phyloP scores from a whole-genome alignment of 2,888 invertebrate genomes.

The Drepana falcataria region DNA sequence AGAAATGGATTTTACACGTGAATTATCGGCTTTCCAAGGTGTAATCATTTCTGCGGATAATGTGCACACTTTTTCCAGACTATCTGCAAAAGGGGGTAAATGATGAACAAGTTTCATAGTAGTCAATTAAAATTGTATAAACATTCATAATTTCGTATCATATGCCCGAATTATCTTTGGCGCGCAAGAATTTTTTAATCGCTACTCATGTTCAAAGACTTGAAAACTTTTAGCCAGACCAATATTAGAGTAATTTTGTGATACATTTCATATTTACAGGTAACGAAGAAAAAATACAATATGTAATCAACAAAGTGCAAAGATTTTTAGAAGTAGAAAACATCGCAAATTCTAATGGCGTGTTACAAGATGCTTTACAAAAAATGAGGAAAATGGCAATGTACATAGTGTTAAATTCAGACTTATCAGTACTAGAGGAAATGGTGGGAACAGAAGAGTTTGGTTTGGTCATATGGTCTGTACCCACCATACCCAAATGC shows the following conservation, averaged over 20 bases:
- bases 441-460: conserved; percentile 51
- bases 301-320: conserved; percentile 34
- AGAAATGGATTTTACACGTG: conserved; percentile 54
- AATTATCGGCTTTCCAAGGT: conserved; percentile 59
- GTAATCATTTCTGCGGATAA: conserved; percentile 56
- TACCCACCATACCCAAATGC: conserved; percentile 54
- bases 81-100: conserved; percentile 60
- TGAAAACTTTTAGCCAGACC: no score
- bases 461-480: conserved; percentile 53
- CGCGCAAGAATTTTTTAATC: no score
- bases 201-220: no score
- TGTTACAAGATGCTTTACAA: conserved; percentile 22
- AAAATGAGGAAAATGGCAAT: conserved; percentile 50
- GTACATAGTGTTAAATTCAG: conserved; percentile 56
- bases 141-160: no score
- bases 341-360: conserved; percentile 34
- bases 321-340: conserved; percentile 44
- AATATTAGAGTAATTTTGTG: no score
- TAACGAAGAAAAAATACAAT: conserved; percentile 56
- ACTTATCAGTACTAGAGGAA: conserved; percentile 45
- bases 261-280: conserved; percentile 36
- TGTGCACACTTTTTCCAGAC: conserved; percentile 43
- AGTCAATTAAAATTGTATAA: not conserved
- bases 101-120: not conserved
- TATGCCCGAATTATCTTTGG: no score